Base-by-base conservation (phyloP, 2,113 vertebrate species). In the Syngnathus scovelli region DNA sequence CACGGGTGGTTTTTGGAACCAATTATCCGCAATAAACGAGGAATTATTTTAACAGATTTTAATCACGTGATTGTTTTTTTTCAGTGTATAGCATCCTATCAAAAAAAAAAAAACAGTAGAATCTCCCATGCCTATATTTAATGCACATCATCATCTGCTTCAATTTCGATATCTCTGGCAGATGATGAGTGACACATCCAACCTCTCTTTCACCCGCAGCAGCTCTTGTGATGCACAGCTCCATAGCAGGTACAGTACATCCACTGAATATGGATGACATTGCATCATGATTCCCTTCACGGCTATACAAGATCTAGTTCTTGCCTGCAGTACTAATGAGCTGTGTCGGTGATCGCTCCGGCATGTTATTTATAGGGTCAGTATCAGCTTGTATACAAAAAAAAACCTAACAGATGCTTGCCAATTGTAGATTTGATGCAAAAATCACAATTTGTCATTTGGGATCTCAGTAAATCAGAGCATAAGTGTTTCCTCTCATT, bases 201-300 rank as follows among this genome's bases (percentile, higher is more conserved):
- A 1, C 64, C 48, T 55, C 51, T 23, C 10, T 39, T 19, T 66
- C 5, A 66, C 64, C 51, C 49, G 2, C 19, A 54, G 48, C 33
- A 41, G 2, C 21, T 19, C 18, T 37, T 41, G 37, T 33, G 38
- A 56, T 23, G n/a, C 23, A n/a, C 5, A 13, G 36, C 19, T 66
- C 49, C 7, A 15, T 19, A 55, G 23, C 38, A 33, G 62, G 43
- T 64, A 46, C 38, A 33, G 21, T 49, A 16, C 38, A 18, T 10
- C 37, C n/a, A 41, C 65, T 66, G 65, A 11, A 55, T 55, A 55
- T 55, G 37, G n/a, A 66, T 36, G 62, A 48, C 21, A 19, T 16
- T 33, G 44, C 21, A 49, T 49, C 62, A n/a, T n/a, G 13, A 51
- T 52, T 51, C 48, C 46, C 15, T 52, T 49, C 52, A n/a, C 36